Evolutionary conservation across 2,797 vertebrate species (phyloP).

Genomic region (Phylloscopus collybita): DNA sequence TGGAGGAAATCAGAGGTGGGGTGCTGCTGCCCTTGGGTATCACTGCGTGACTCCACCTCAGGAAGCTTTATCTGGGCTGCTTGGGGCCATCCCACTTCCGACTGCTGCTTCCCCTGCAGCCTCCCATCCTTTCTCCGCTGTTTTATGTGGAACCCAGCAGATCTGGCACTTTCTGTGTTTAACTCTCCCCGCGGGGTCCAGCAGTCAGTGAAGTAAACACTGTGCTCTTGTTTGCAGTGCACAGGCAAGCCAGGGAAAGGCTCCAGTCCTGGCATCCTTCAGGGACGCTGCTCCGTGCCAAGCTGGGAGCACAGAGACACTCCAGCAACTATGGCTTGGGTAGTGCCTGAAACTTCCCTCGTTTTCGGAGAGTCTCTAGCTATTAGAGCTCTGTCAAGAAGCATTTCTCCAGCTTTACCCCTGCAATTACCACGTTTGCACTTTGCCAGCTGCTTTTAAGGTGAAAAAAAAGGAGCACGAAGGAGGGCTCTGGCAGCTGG

Average conservation of each 20-base stretch:
- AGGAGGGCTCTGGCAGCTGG: not conserved
- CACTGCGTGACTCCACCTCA: slow-evolving; percentile 1
- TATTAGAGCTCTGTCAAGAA: not conserved
- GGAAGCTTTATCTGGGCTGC: slow-evolving; percentile 44
- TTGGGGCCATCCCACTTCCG: slow-evolving; percentile 13
- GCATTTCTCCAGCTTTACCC: not conserved
- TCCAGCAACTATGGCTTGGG: not conserved
- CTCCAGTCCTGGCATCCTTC: not conserved
- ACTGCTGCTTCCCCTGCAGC: slow-evolving; percentile 4
- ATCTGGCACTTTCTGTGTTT: not conserved
- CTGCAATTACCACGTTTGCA: rapidly evolving
- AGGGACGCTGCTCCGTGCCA: not conserved
- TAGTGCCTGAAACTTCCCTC: not conserved
- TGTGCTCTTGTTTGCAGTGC: not conserved
- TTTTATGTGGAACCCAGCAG: slow-evolving; percentile 35
- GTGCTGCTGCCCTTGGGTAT: not conserved
- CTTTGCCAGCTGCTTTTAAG: not conserved
- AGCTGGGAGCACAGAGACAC: not conserved
- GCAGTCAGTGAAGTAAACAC: not conserved
- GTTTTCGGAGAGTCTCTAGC: not conserved
- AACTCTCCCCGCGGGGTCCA: not conserved
- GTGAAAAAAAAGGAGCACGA: not conserved
- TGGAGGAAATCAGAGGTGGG: slow-evolving; percentile 30
- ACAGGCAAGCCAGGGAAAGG: not conserved
- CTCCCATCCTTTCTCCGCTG: slow-evolving; percentile 64